A percentile compares a stretch with the other conserved stretches of the same genome.
Conservation (phyloP, 1,140 invertebrate species). For the Drosophila rufa region DNA sequence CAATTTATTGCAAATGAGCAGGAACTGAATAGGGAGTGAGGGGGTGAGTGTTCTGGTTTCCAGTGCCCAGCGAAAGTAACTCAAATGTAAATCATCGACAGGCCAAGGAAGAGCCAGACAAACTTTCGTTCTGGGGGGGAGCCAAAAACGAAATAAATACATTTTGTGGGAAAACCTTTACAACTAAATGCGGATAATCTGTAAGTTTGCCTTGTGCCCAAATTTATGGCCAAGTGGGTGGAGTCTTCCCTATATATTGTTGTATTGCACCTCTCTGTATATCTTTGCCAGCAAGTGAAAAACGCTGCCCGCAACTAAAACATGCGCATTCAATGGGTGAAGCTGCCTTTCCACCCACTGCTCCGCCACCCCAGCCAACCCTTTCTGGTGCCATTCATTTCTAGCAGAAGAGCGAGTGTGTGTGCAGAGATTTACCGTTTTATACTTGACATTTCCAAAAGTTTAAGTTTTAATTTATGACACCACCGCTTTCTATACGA, state of each 20-base stretch:
- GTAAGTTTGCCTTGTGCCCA: slow-evolving; percentile 80
- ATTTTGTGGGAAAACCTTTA: slow-evolving; percentile 78
- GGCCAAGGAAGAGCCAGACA: slow-evolving; percentile 42
- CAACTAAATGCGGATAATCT: slow-evolving; percentile 85
- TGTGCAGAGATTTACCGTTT: slow-evolving; percentile 84
- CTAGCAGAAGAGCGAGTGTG: slow-evolving; percentile 60
- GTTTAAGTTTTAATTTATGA: slow-evolving; percentile 85
- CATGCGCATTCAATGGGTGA: slow-evolving; percentile 80
- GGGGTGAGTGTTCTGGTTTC: not conserved
- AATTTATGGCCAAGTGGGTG: slow-evolving; percentile 79
- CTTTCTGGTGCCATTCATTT: slow-evolving; percentile 75
- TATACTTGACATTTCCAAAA: slow-evolving; percentile 85
- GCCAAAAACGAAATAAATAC: slow-evolving; percentile 79
- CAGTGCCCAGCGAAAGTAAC: slow-evolving; percentile 63
- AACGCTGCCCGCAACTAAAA: slow-evolving; percentile 75
- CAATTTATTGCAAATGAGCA: slow-evolving; percentile 77
- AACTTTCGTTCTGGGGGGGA: slow-evolving; percentile 73
- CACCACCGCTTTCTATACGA: slow-evolving; percentile 83
- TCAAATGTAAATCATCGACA: slow-evolving; percentile 83
- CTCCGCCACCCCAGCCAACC: slow-evolving; percentile 6
- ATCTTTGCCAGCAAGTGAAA: slow-evolving; percentile 51
- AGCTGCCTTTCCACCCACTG: slow-evolving; percentile 20
- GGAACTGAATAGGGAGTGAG: slow-evolving; percentile 10
- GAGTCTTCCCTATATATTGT: slow-evolving; percentile 65
- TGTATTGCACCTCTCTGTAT: slow-evolving; percentile 59